Conservation (phyloP, 37 sponge, comb jelly and placozoan genomes). For the Bolinopsis microptera region DNA sequence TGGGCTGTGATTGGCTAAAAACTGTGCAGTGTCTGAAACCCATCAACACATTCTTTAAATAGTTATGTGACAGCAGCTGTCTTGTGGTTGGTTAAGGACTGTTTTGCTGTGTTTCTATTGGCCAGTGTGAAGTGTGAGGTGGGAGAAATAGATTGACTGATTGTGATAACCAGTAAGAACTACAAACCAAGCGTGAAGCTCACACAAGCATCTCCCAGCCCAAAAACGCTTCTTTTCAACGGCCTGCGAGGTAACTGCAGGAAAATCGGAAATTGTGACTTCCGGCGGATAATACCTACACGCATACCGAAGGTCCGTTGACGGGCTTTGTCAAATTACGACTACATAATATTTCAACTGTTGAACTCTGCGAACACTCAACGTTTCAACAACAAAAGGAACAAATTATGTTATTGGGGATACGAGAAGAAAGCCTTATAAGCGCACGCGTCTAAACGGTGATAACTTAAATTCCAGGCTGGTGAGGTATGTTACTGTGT, state of each 20-base stretch:
- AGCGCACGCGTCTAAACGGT: too few species aligned
- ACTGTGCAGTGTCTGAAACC: not conserved
- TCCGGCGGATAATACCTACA: not conserved
- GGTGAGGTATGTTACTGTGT: too few species aligned
- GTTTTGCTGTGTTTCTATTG: not conserved
- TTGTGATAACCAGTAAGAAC: not conserved
- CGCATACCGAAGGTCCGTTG: not conserved
- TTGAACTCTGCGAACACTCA: too few species aligned
- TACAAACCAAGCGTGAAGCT: not conserved
- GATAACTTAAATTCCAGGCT: too few species aligned
- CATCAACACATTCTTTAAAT: constrained; percentile 14
- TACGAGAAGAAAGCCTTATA: too few species aligned
- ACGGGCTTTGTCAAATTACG: not conserved
- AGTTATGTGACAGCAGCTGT: not conserved
- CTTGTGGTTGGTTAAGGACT: not conserved
- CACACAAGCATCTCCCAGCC: not conserved
- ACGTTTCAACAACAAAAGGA: too few species aligned
- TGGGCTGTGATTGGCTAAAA: not conserved
- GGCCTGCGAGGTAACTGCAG: too few species aligned
- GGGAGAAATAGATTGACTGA: not conserved
- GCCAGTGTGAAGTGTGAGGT: not conserved
- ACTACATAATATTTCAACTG: not conserved
- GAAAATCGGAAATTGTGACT: not conserved
- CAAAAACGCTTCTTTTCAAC: not conserved
- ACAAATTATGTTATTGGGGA: too few species aligned